Evolutionary conservation across 2,797 vertebrate genomes (phyloP), one percentile per base, ranked within the genome.

Genomic region (Argentina silus): DNA sequence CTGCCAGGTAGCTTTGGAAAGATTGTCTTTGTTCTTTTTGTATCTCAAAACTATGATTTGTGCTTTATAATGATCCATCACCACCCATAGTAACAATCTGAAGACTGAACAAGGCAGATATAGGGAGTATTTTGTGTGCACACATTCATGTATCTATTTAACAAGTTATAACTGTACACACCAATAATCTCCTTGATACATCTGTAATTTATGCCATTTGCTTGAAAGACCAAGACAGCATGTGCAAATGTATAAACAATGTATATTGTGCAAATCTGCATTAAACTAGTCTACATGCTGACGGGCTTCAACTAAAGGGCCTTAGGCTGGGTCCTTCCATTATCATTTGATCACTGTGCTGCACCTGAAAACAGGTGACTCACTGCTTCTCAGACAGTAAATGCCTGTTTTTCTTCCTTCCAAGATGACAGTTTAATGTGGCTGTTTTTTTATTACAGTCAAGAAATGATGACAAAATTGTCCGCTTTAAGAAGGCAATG

Each of bases 401-500:
- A 53, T 53, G 12, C 12, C 5, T 15, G 15, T 36, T 36, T 36
- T 4, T 36, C 4, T 36, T 36, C 27, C 27, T 36, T 36, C 27
- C 27, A 4, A 36, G n/a, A 55, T 50, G 8, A 53, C 42, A 66
- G 0, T 23, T 44, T 50, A 59, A 50, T 73, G 23, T 53, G 67
- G 27, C 27, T 36, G 60, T 55, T 80, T n/a, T 78, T 23, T 85
- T 78, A 43, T 92, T 94, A 84, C 80, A 98, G 97, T 98, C 97
- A 81, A 96, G 96, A 93, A 96, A 94, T 77, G 95, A 96, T 90
- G 96, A 98, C 91, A 98, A 98, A 94, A 93, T 96, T 80, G 81
- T 95, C 85, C 95, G 96, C 75, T 98, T 98, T 90, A 97, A 96
- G 94, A 96, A 94, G 91, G 96, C 97, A 11, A 95, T 98, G 92